phyloP scores from a whole-genome alignment of 2,888 invertebrate genomes.

The Deilephila porcellus region DNA sequence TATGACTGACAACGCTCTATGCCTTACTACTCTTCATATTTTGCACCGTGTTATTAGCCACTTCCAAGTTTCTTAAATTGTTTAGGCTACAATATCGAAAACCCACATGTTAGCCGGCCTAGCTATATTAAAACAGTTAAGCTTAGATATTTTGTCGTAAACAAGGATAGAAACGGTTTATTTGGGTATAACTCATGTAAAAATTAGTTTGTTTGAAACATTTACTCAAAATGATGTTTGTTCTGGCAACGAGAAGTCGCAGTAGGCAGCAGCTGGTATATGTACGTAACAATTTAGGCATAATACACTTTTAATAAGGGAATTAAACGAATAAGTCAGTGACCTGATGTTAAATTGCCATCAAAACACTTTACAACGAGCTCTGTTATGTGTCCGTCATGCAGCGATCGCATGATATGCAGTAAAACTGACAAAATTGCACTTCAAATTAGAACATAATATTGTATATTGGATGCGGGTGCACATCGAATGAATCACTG shows the following conservation, averaged over 20 bases:
- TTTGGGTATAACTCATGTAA: not conserved
- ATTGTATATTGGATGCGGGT: conserved; percentile 29
- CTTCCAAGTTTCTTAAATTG: not conserved
- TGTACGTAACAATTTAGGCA: not conserved
- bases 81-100: not conserved
- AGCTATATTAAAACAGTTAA: not conserved
- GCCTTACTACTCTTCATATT: no score
- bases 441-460: conserved; percentile 26
- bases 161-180: not conserved
- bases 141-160: not conserved
- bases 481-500: conserved; percentile 36
- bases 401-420: not conserved
- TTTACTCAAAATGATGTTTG: not conserved
- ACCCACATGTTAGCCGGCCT: not conserved
- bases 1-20: no score
- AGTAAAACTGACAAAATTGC: conserved; percentile 5
- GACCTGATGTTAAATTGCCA: not conserved
- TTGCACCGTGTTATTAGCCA: not conserved
- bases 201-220: not conserved
- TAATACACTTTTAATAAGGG: not conserved
- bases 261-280: not conserved
- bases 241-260: conserved; percentile 3
- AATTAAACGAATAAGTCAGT: not conserved
- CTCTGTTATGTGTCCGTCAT: no score
- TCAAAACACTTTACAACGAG: not conserved